These are phyloP conservation scores for Cuculus canorus DNA, from an alignment of 2,797 vertebrate genomes.

Conservation along the genomic window DNA sequence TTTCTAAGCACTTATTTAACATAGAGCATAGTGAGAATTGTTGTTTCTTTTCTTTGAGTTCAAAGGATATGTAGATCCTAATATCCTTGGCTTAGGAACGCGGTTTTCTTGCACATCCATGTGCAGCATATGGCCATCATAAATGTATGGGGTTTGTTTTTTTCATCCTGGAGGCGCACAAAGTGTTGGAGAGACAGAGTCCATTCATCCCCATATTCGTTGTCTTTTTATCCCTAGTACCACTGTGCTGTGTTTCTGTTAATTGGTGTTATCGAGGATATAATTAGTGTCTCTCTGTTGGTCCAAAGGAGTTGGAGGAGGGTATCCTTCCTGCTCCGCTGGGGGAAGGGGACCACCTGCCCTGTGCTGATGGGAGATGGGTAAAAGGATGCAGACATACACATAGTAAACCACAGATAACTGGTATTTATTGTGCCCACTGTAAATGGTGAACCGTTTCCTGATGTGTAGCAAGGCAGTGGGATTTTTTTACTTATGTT, in stretches of 20 bases:
- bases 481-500: background rate
- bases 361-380: background rate
- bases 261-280: background rate
- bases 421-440: background rate
- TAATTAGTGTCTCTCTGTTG: rapidly evolving
- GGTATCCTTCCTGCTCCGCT: background rate
- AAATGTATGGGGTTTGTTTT: background rate
- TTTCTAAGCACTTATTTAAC: background rate
- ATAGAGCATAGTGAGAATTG: background rate
- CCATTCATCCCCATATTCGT: background rate
- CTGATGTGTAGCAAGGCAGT: rapidly evolving
- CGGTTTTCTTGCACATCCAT: background rate
- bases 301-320: background rate
- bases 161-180: background rate
- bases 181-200: background rate
- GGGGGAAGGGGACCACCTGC: background rate
- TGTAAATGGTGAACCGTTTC: background rate
- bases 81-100: background rate
- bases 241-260: rapidly evolving
- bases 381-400: background rate
- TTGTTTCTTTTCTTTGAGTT: background rate
- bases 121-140: background rate
- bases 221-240: background rate
- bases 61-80: background rate
- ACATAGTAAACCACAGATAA: background rate